Evolutionary conservation across 1,140 invertebrate genomes (phyloP), one percentile per base, ranked within the genome.

Genomic region (Macrotrachela quadricornifera): DNA sequence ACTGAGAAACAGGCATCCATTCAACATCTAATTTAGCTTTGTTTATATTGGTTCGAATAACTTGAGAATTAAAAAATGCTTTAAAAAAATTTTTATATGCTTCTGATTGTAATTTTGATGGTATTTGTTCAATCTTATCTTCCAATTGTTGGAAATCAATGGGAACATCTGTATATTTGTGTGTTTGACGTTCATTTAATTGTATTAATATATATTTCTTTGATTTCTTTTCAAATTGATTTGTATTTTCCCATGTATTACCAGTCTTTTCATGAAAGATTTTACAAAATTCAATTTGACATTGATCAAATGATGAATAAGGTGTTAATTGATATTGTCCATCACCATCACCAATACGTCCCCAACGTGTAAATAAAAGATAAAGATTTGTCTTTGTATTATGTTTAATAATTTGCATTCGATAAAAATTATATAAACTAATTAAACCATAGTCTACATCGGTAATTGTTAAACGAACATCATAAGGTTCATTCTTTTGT

Each of bases 391-490:
- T 72, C 9, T 62, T 65, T 43, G 65, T 64, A 46, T 74, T 65
- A 40, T 63, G 60, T 8, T 30, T 30, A 41, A 73, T 61, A n/a
- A 71, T 60, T 66, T 75, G 73, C 65, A 76, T 71, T 57, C 73
- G 72, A 56, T 75, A 76, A 60, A 74, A 76, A 61, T 74, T 75
- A 60, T 74, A 74, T 50, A 73, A 63, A 54, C 73, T 72, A 58
- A 61, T 70, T 9, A 58, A 46, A 16, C 72, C 68, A 56, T 60
- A 62, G 18, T 58, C 58, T 1, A 74, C 59, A 59, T 75, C 73
- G 12, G 74, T 67, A 57, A 74, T 73, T 10, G 68, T 72, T 50
- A 75, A 55, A 9, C 72, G 61, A 9, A 68, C 61, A 60, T 73
- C 67, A 60, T 66, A 75, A 0, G 67, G 65, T 50, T 30, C 21